Base-by-base conservation (phyloP, 2,113 vertebrate species). In the Bucco capensis region DNA sequence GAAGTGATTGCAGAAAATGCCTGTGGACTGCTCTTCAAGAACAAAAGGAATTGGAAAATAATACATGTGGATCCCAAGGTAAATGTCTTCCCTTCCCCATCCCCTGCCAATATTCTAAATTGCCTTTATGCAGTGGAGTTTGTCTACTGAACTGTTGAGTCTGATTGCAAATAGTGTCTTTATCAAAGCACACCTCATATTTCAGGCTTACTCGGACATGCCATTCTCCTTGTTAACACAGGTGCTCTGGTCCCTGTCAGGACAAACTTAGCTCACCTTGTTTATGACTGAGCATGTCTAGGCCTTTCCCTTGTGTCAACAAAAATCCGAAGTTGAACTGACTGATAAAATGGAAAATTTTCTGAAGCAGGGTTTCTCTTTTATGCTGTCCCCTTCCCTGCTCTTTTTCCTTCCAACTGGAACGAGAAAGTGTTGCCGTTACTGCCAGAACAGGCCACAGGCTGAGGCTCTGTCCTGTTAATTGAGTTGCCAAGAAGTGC, bases 1-100 rank as follows among this genome's bases (percentile, higher is more conserved):
- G 95, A 98, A 90, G 98, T 98, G 96, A 97, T 98, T 94, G 95
- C 98, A 23, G 97, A 98, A 57, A 97, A 98, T 79, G 94, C 97
- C 21, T 95, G 93, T 27, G 98, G 98, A 54, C 96, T 99, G 71
- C 98, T 98, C 93, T 99, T 99, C 91, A 98, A 96, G 96, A 98
- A 97, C 96, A 98, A 97, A 96, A 97, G 75, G 56, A 98, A 98
- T 90, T 95, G 97, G 74, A 98, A 98, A 97, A 96, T 97, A 75
- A 96, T 99, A 83, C 98, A 98, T 19, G 98, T 99, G 74, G 98
- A 99, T 91, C 98, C 98, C 44, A 95, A 96, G 98, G 98, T 99
- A 97, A 80, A 82, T 44, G 51, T 58, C 22, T 33, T 11, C 4
- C 19, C 17, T 27, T 24, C 4, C 5, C 6, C 28, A n/a, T n/a